These are phyloP conservation scores for Wasmannia auropunctata DNA, from an alignment of 1,140 invertebrate genomes.

Conservation along the genomic window DNA sequence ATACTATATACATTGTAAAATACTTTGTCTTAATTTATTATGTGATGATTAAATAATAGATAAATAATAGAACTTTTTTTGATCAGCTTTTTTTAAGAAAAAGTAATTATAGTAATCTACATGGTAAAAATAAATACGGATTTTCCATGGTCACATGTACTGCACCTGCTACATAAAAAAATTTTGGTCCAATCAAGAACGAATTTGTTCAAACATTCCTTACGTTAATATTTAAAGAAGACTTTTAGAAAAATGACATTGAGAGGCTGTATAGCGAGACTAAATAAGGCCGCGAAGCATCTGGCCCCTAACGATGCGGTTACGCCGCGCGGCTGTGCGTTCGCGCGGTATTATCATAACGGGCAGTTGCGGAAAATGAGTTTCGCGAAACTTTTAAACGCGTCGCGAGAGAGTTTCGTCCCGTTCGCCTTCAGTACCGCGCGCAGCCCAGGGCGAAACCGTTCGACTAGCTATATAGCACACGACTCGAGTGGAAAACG, in stretches of 20 bases:
- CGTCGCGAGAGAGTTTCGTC: conserved; percentile 17
- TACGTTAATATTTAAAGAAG: neutral
- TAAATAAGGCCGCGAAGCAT: neutral
- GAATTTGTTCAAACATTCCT: neutral
- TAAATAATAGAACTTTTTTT: neutral
- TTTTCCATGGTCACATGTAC: neutral
- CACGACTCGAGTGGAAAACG: conserved; percentile 17
- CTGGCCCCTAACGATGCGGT: conserved; percentile 28
- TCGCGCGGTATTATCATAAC: conserved; percentile 54
- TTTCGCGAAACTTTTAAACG: conserved; percentile 45
- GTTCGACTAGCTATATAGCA: neutral
- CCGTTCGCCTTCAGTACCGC: neutral
- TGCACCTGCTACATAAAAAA: neutral
- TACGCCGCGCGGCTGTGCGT: neutral
- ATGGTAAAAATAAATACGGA: neutral
- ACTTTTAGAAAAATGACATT: neutral
- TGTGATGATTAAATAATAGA: neutral
- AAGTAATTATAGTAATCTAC: neutral
- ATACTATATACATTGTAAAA: neutral
- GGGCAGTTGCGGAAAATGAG: conserved; percentile 49
- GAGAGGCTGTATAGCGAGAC: neutral
- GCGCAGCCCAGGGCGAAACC: neutral
- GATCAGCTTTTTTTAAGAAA: neutral
- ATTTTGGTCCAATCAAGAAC: neutral
- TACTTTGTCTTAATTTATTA: neutral